phyloP scores from a whole-genome alignment of 2,888 invertebrate genomes.

The Ornithoptera priamus region DNA sequence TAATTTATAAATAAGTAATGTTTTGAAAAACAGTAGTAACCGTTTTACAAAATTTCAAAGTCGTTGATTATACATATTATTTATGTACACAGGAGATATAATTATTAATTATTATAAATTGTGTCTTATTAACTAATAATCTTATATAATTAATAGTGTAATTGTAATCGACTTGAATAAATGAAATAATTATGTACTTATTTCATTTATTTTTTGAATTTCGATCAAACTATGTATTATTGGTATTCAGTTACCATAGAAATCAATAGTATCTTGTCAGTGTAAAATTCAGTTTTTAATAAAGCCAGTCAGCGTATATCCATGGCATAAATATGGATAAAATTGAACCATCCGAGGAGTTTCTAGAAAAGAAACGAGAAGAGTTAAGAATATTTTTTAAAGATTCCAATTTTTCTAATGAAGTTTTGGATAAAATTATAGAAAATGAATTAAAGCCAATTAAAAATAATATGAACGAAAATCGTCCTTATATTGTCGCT shows the following conservation, averaged over 20 bases:
- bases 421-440: conserved; percentile 56
- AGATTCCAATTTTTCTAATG: conserved; percentile 55
- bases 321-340: conserved; percentile 41
- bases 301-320: neutral
- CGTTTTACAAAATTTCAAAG: no score
- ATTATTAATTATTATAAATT: no score
- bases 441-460: conserved; percentile 66
- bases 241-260: conserved; percentile 42
- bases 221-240: conserved; percentile 47
- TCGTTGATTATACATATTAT: no score
- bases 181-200: neutral
- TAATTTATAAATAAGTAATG: no score
- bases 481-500: conserved; percentile 62
- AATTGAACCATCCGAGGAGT: conserved; percentile 41
- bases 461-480: conserved; percentile 36
- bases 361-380: conserved; percentile 54
- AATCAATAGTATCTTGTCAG: conserved; percentile 36
- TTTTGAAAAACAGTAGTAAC: no score
- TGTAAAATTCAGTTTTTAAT: neutral
- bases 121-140: no score
- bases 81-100: no score
- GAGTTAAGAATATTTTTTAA: conserved; percentile 63
- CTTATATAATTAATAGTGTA: no score
- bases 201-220: conserved; percentile 38
- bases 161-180: neutral